Conservation (phyloP, 1,140 invertebrate genomes). For the Stegodyphus mimosarum region DNA sequence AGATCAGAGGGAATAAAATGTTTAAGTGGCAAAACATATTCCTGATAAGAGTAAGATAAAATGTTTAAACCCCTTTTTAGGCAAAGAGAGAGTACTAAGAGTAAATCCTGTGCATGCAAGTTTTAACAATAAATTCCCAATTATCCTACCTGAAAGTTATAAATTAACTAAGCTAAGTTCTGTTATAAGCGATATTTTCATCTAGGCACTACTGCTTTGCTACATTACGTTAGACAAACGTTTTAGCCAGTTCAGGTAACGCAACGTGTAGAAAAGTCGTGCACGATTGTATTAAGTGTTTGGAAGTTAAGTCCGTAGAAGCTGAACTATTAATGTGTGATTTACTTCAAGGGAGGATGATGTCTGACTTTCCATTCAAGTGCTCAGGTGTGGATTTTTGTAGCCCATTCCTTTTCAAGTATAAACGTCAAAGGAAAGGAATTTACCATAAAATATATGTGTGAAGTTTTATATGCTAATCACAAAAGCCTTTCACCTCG, state of each 20-base stretch:
- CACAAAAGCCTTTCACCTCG: neutral
- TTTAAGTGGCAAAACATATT: neutral
- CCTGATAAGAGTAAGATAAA: neutral
- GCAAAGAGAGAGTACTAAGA: slow-evolving; percentile 65
- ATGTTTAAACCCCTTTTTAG: slow-evolving; percentile 65
- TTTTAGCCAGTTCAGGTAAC: slow-evolving; percentile 16
- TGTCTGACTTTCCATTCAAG: neutral
- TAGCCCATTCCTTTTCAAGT: neutral
- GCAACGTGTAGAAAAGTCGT: neutral
- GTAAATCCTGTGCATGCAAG: slow-evolving; percentile 1
- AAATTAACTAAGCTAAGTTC: slow-evolving; percentile 17
- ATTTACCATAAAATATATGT: slow-evolving; percentile 1
- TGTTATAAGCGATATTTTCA: slow-evolving; percentile 14
- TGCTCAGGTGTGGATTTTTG: neutral
- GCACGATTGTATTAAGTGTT: neutral
- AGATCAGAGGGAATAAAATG: neutral
- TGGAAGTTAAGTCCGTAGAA: neutral
- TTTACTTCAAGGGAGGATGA: neutral
- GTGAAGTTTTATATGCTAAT: neutral
- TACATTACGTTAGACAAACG: neutral
- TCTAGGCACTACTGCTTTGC: neutral
- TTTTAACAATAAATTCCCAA: slow-evolving; percentile 20
- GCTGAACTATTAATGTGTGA: slow-evolving; percentile 3
- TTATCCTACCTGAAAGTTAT: slow-evolving; percentile 19
- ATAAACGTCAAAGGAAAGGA: slow-evolving; percentile 5